Base-by-base conservation (phyloP, 2,888 invertebrate species). In the Ectemnius continuus region DNA sequence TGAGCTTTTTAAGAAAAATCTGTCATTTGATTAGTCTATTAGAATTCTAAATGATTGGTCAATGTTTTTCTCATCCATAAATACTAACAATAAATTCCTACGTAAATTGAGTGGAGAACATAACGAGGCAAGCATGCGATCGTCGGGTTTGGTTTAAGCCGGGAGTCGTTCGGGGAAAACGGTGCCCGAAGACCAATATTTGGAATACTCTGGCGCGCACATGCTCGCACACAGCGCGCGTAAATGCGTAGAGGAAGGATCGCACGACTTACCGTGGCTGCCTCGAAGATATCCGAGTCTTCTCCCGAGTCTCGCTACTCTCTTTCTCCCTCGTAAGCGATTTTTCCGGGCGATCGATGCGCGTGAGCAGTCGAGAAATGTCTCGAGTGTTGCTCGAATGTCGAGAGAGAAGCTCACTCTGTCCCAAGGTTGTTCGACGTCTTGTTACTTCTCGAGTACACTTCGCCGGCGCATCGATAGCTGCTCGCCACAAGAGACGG, bases 141-240 rank as follows among this genome's bases (percentile, higher is more conserved):
- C 67, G 13, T 28, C 14, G 11, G 47, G 56, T 65, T 69, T 59
- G 60, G 67, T 67, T 36, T 52, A 60, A 68, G 68, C 62, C 80
- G 69, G 82, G 77, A 86, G 87, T 87, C 88, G 87, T 88, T 88
- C 87, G 85, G 88, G 82, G 86, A 87, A 85, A 73, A 71, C 81
- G 84, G 75, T 79, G 84, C 81, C 80, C 84, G 84, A 85, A 79
- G 81, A 86, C 85, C 87, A 89, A 89, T 88, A 89, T 89, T 89
- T 89, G 88, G 84, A 74, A 79, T 86, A 82, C 85, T 87, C 83
- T 81, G 83, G 78, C 75, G 82, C 80, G 82, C 80, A 84, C 83
- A 87, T 52, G 16, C 2, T 78, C 76, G 84, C 80, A 81, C 73
- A 75, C 71, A 67, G 64, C 69, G 64, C 67, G 67, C 64, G 69